These are phyloP conservation scores for Mesorhabditis belari DNA, from an alignment of 2,888 invertebrate genomes.

Conservation along the genomic window DNA sequence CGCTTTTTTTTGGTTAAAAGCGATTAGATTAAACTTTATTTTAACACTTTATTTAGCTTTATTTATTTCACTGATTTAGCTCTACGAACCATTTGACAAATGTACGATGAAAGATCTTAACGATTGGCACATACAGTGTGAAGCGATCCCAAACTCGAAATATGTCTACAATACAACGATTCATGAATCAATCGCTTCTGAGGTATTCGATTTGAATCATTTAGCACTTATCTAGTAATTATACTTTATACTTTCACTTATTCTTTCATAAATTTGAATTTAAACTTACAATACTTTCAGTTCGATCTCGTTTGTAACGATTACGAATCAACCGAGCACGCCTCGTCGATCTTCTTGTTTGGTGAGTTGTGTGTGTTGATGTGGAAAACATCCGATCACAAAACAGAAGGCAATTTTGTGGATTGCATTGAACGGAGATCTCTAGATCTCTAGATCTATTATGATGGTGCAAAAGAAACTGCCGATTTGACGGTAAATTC, in stretches of 20 bases:
- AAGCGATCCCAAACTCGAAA: conserved; percentile 13
- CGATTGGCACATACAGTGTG: conserved; percentile 15
- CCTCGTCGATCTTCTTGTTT: conserved; percentile 41
- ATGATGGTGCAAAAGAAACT: no score
- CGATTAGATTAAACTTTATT: no score
- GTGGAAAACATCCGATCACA: no score
- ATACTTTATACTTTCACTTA: no score
- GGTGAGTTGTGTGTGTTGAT: no score
- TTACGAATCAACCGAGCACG: conserved; percentile 30
- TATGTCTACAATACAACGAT: conserved; percentile 2
- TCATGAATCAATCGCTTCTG: not conserved
- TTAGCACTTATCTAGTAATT: no score
- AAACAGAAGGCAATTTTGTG: no score
- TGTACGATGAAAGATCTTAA: conserved; percentile 16
- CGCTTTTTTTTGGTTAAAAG: no score
- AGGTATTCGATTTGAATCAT: no score
- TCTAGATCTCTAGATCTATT: no score
- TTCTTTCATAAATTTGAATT: not conserved
- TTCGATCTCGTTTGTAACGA: conserved; percentile 45
- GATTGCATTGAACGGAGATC: no score
- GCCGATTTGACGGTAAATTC: no score
- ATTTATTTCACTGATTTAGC: not conserved
- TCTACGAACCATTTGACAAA: conserved; percentile 7
- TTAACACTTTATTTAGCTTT: not conserved
- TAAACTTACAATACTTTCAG: conserved; percentile 14